phyloP scores from a whole-genome alignment of 2,113 vertebrate genomes.

The Ceyx cyanopectus region DNA sequence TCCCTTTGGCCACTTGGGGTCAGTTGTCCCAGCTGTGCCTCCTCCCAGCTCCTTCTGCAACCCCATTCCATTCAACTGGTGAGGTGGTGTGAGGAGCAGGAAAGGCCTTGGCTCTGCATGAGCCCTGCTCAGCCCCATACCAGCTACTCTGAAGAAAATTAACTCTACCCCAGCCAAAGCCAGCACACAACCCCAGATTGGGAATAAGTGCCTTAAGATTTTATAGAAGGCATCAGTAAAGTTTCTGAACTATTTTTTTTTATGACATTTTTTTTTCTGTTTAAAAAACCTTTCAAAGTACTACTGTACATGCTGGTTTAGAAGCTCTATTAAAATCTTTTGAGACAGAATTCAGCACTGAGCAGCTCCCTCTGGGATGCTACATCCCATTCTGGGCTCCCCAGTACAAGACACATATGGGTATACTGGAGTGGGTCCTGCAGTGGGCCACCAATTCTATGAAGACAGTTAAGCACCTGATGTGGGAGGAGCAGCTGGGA shows the following conservation, averaged over 20 bases:
- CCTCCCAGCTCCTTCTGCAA: too few relatives aligned
- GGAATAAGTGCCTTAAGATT: neutral
- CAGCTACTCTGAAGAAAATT: neutral
- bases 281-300: neutral
- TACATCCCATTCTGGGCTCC: neutral
- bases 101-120: too few relatives aligned
- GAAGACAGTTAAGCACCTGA: neutral
- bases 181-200: neutral
- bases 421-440: neutral
- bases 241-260: neutral
- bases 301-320: rapidly evolving
- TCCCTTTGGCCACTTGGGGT: too few relatives aligned
- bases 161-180: neutral
- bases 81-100: too few relatives aligned
- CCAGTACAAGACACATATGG: neutral
- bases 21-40: too few relatives aligned
- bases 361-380: neutral
- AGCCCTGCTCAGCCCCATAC: too few relatives aligned
- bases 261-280: neutral
- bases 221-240: neutral
- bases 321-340: neutral
- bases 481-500: neutral
- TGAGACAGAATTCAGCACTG: neutral
- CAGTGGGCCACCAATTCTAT: rapidly evolving
- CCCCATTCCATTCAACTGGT: too few relatives aligned